Evolutionary conservation across 2,888 invertebrate species (phyloP).

Genomic region (Phortica magna): DNA sequence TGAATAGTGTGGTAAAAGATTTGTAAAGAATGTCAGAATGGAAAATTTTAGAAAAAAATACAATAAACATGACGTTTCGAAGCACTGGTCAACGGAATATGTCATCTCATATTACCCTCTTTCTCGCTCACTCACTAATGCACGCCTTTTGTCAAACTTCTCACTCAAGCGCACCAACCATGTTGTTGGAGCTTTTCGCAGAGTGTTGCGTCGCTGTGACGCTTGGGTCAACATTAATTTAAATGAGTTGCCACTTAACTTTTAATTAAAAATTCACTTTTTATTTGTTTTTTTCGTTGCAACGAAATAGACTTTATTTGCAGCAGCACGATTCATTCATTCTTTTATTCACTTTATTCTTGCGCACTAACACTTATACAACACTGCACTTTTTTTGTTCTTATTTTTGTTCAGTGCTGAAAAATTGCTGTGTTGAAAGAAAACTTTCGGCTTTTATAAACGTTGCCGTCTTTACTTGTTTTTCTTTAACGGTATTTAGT

Average conservation of each 20-base stretch:
- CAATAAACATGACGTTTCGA: not conserved
- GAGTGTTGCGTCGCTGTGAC: conserved; percentile 65
- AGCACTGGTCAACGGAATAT: not conserved
- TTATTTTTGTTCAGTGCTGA: conserved; percentile 9
- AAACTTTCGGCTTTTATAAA: no score
- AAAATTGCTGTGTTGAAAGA: conserved; percentile 37
- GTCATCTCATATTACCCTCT: not conserved
- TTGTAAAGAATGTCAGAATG: no score
- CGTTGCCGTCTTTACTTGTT: no score
- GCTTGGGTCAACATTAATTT: conserved; percentile 74
- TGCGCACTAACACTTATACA: conserved; percentile 49
- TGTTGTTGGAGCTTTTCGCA: not conserved
- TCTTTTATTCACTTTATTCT: conserved; percentile 2
- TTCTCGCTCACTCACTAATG: not conserved
- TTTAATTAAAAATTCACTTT: conserved; percentile 75
- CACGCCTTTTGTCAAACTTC: conserved; percentile 18
- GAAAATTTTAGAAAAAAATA: not conserved
- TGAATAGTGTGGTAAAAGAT: no score
- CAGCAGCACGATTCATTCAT: conserved; percentile 21
- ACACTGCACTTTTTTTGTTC: conserved; percentile 15
- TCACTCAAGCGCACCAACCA: not conserved
- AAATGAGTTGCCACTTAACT: conserved; percentile 75
- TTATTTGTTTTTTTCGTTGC: conserved; percentile 67
- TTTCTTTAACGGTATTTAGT: no score
- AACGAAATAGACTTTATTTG: conserved; percentile 59